phyloP scores from a whole-genome alignment of 2,113 vertebrate species.

The Equus przewalskii region DNA sequence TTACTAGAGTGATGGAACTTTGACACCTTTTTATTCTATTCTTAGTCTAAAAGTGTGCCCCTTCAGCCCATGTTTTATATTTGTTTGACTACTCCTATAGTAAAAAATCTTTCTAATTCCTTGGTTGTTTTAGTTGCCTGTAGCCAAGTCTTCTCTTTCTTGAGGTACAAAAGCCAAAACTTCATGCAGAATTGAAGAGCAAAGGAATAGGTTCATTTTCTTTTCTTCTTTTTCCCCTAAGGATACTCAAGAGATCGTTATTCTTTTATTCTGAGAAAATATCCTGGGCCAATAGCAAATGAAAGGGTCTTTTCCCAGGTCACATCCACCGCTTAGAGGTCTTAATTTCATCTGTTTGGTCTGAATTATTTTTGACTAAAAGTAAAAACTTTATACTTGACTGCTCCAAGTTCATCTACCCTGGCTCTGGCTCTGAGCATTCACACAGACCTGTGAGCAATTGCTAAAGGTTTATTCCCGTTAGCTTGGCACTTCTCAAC shows the following conservation, averaged over 20 bases:
- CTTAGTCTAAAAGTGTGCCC: background rate
- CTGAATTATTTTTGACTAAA: slow-evolving; percentile 54
- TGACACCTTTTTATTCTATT: background rate
- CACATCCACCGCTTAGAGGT: background rate
- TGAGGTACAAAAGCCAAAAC: background rate
- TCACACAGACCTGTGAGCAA: slow-evolving; percentile 3
- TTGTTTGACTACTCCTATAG: background rate
- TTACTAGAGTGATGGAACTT: background rate
- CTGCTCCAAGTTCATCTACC: background rate
- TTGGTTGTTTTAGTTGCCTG: background rate
- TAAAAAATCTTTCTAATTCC: background rate
- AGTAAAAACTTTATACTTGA: slow-evolving; percentile 43
- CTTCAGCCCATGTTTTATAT: background rate
- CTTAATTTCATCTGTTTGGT: slow-evolving; percentile 65
- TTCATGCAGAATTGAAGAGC: slow-evolving; percentile 20
- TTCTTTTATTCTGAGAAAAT: slow-evolving; percentile 54
- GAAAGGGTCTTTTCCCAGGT: slow-evolving; percentile 14
- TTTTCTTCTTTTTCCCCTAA: background rate
- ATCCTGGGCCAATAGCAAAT: background rate
- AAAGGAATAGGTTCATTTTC: slow-evolving; percentile 17
- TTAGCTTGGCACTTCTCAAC: slow-evolving; percentile 55
- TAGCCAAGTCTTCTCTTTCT: background rate
- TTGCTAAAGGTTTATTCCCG: slow-evolving; percentile 61
- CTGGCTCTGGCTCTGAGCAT: background rate
- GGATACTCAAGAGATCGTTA: background rate